Evolutionary conservation across 2,113 vertebrate genomes (phyloP), one percentile per base, ranked within the genome.

Genomic region (Camelus bactrianus): DNA sequence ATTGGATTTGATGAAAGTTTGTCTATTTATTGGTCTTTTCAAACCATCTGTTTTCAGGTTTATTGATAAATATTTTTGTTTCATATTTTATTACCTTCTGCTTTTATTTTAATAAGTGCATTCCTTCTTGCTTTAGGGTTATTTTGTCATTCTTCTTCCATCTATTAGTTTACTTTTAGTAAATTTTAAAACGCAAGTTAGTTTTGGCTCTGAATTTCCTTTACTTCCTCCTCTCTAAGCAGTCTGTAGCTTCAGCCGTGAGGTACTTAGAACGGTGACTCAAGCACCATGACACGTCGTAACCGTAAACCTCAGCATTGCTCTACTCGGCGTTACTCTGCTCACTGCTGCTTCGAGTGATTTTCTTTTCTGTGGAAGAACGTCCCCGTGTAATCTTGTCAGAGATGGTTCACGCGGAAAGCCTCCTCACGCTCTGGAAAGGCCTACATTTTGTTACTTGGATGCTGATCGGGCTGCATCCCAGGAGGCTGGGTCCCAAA

Each of bases 81-180:
- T 90, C 52, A 54, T 62, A 56, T 84, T 93, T 72, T 83, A 72
- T 54, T 94, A 82, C 62, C 10, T 64, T 86, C 17, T 72, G 22
- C 11, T 93, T 83, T 93, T 64, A 76, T 64, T 96, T 95, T 95
- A 28, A 92, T 28, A n/a, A 86, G 28, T 72, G 32, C 2, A 86
- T 42, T 76, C 35, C 28, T 82, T 95, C 64, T 52, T 52, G 50
- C 9, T 82, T 70, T 85, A 73, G 54, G 32, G 24, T 64, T 86
- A 64, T 82, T 80, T 35, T 79, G 77, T 24, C 46, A n/a, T 69
- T 93, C 48, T 72, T 65, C 67, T 70, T 24, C 13, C 54, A 65
- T 72, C 12, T 79, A 35, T n/a, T 76, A 38, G 26, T 80, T 93
- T 79, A 73, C 30, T 91, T 76, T 17, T 28, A 72, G 13, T 56